These are phyloP conservation scores for Theodoxus fluviatilis DNA, from an alignment of 2,888 invertebrate species.

Conservation along the genomic window DNA sequence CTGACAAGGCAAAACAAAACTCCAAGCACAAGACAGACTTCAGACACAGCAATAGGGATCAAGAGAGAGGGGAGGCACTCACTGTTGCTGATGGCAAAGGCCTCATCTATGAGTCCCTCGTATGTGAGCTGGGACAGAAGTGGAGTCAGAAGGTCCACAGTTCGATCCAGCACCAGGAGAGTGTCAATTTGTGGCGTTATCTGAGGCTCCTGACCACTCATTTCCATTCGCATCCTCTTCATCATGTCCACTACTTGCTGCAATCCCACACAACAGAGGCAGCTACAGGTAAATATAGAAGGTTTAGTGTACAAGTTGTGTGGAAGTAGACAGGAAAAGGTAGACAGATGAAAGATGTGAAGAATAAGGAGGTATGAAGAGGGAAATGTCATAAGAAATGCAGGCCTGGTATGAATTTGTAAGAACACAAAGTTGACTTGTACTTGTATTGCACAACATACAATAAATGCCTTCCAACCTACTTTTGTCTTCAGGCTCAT, in stretches of 20 bases:
- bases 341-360: too few species aligned
- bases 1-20: not conserved
- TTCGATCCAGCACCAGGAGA: conserved; percentile 87
- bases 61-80: conserved; percentile 50
- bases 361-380: too few species aligned
- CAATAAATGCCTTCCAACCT: too few species aligned
- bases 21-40: not conserved
- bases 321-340: too few species aligned
- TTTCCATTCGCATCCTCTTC: conserved; percentile 74
- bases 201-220: conserved; percentile 67
- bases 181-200: conserved; percentile 81
- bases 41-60: not conserved
- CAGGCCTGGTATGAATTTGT: too few species aligned
- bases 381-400: too few species aligned
- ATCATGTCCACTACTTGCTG: conserved; percentile 86
- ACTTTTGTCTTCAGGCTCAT: too few species aligned
- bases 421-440: too few species aligned
- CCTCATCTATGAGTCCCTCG: conserved; percentile 95
- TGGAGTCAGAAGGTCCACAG: conserved; percentile 89
- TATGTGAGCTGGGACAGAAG: conserved; percentile 95
- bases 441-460: too few species aligned
- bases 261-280: too few species aligned
- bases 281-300: too few species aligned
- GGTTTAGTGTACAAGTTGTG: too few species aligned
- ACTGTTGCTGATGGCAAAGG: conserved; percentile 80